phyloP scores from a whole-genome alignment of 2,888 invertebrate genomes.

The Agonopterix alstromeriana region DNA sequence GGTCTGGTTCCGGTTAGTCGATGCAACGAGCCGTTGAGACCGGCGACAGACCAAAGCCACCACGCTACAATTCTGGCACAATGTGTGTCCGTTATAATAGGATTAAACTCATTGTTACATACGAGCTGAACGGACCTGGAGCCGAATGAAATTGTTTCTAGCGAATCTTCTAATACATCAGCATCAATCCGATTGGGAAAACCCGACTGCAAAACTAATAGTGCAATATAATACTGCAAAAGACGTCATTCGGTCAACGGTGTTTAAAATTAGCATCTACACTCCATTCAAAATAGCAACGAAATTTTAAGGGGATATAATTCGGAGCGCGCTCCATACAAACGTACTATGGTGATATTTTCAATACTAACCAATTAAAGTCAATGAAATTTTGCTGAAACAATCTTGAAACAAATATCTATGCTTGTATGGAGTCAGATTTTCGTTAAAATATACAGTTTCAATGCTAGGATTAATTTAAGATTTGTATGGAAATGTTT shows the following conservation, averaged over 20 bases:
- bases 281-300: no score
- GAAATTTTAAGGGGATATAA: no score
- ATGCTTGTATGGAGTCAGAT: no score
- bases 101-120: conserved; percentile 73
- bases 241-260: conserved; percentile 23
- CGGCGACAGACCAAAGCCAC: conserved; percentile 72
- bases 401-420: no score
- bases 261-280: no score
- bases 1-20: conserved; percentile 68
- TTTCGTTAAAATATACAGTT: no score
- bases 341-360: no score
- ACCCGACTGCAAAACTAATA: neutral
- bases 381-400: no score
- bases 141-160: conserved; percentile 60
- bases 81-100: conserved; percentile 72
- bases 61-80: conserved; percentile 68
- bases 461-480: no score
- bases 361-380: no score
- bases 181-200: neutral
- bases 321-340: no score
- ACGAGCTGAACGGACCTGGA: conserved; percentile 58
- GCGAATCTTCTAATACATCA: conserved; percentile 31
- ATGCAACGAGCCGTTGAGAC: conserved; percentile 51
- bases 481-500: no score
- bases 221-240: neutral